A percentile compares a stretch with the other conserved stretches of the same genome.
phyloP scores from a whole-genome alignment of 2,113 vertebrate species.

The Kobus ellipsiprymnus region DNA sequence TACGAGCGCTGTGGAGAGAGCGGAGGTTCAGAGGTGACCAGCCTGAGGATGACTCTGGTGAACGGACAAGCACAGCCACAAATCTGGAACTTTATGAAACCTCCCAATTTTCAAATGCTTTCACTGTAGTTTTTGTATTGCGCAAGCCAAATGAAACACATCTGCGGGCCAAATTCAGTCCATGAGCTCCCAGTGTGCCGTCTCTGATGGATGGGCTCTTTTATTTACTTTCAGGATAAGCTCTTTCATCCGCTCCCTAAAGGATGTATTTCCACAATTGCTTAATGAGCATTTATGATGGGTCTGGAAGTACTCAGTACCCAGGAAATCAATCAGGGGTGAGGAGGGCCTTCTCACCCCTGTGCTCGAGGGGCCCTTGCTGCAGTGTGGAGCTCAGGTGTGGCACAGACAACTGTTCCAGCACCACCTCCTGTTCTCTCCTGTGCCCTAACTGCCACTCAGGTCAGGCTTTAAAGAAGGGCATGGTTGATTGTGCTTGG shows the following conservation, averaged over 20 bases:
- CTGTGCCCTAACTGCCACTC: not conserved
- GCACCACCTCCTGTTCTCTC: not conserved
- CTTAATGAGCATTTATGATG: not conserved
- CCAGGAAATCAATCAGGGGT: not conserved
- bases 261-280: conserved; percentile 8
- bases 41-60: not conserved
- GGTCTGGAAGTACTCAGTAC: not conserved
- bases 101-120: not conserved
- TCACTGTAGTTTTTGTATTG: not conserved
- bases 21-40: not conserved
- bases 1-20: not conserved
- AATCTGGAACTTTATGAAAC: conserved; percentile 26
- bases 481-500: not conserved
- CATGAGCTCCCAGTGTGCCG: not conserved
- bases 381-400: not conserved
- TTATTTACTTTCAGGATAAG: conserved; percentile 15
- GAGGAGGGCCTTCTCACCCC: not conserved
- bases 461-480: not conserved
- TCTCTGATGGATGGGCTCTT: not conserved
- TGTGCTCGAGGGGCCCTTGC: not conserved
- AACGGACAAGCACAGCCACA: conserved; percentile 24
- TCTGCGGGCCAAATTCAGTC: not conserved
- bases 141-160: conserved; percentile 11
- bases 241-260: not conserved
- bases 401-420: not conserved